These are phyloP conservation scores for Clivina fossor DNA, from an alignment of 2,888 invertebrate species.

Conservation along the genomic window DNA sequence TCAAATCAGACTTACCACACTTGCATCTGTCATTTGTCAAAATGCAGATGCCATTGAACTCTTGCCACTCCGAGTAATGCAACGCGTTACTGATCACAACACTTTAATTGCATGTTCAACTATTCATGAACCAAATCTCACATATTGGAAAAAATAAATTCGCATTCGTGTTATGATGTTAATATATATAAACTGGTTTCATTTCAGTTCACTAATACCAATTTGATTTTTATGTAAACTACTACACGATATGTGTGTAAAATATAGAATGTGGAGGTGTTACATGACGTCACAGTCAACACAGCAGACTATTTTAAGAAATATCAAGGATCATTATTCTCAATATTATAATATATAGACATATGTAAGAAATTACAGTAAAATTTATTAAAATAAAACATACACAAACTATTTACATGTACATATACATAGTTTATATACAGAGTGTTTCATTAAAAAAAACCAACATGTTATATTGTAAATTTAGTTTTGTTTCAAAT, in stretches of 20 bases:
- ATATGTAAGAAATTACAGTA: constrained; percentile 2
- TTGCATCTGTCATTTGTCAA: constrained; percentile 75
- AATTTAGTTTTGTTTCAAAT: neutral
- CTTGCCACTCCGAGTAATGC: constrained; percentile 72
- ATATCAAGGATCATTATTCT: constrained; percentile 20
- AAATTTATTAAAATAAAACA: constrained; percentile 10
- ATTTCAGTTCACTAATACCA: too few species aligned
- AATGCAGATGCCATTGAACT: constrained; percentile 68
- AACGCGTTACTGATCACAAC: constrained; percentile 56
- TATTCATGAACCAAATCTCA: constrained; percentile 60
- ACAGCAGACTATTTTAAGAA: constrained; percentile 33
- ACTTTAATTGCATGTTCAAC: constrained; percentile 65
- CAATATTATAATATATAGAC: neutral
- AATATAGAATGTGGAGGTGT: too few species aligned
- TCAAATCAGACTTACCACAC: constrained; percentile 75
- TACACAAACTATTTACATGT: constrained; percentile 7
- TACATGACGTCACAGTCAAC: too few species aligned
- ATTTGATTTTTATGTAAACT: too few species aligned
- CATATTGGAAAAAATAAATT: constrained; percentile 59
- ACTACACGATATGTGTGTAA: too few species aligned
- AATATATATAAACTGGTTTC: too few species aligned
- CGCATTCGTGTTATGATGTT: neutral
- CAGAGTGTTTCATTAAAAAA: neutral
- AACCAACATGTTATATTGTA: neutral
- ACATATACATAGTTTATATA: neutral